Base-by-base conservation (phyloP, 2,888 invertebrate species). In the Antheraea assamensis region DNA sequence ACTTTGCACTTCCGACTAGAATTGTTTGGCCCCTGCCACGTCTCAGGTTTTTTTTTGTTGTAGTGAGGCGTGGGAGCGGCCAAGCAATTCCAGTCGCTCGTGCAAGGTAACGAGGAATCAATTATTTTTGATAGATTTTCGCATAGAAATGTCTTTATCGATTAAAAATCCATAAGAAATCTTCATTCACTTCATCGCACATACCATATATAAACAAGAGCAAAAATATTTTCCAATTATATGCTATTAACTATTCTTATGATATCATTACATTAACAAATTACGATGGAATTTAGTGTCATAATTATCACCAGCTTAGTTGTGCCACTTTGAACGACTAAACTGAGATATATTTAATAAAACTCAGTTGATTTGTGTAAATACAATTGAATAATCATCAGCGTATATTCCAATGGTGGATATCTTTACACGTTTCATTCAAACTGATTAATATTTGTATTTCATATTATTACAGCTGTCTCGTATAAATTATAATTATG, bases 401-500 rank as follows among this genome's bases (percentile, higher is more conserved):
- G 58, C 24, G 15, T 21, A 7, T 5, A 5, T 58, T 58, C 58
- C 10, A 58, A 10, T 13, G 1, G 3, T 24, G 2, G 7, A n/a
- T 55, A 55, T n/a, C 10, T 19, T 42, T 55, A 24, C 2, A 24
- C 10, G 13, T 58, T 58, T 58, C n/a, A 58, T 58, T 58, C 10
- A 24, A 7, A 58, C n/a, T 58, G 8, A 58, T 58, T 10, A 24
- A 58, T 58, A 58, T n/a, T 58, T 55, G 21, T n/a, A 55, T 55
- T 55, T 58, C 8, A 24, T 58, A n/a, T 58, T 58, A 58, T 58
- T 58, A 58, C 58, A 58, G 58, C 58, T 58, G 58, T 58, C 24
- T 58, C 58, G 24, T 24, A 58, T 58, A 24, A 24, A 58, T 58
- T 58, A 58, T 58, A 24, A 58, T 24, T 58, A 24, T 58, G 15